These are phyloP conservation scores for Harmothoe impar DNA, from an alignment of 2,888 invertebrate genomes.

Conservation along the genomic window DNA sequence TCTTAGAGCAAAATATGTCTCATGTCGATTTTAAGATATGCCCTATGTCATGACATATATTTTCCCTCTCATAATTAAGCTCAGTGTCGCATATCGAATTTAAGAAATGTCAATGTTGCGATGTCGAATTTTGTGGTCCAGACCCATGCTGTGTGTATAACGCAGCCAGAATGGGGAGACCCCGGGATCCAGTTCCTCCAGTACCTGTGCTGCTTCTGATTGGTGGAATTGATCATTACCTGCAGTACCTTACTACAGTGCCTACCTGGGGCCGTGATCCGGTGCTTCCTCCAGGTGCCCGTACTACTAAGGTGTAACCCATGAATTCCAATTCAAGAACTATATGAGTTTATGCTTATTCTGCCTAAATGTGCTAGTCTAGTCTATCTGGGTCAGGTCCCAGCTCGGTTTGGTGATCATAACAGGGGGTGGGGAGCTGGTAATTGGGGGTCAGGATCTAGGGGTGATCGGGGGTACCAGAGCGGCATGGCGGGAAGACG, in stretches of 20 bases:
- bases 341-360: not conserved
- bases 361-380: not conserved
- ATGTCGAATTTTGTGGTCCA: too few species aligned
- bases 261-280: not conserved
- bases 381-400: not conserved
- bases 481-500: conserved; percentile 4
- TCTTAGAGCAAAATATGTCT: too few species aligned
- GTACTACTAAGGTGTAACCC: not conserved
- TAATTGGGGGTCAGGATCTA: not conserved
- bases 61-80: too few species aligned
- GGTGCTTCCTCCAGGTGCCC: not conserved
- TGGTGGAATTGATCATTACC: not conserved
- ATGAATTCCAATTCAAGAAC: not conserved
- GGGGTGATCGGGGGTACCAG: not conserved
- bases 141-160: too few species aligned
- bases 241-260: not conserved
- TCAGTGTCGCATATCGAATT: too few species aligned
- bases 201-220: not conserved
- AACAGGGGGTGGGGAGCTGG: not conserved
- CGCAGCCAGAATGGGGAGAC: not conserved
- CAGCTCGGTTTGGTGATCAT: not conserved
- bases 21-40: too few species aligned
- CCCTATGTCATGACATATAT: too few species aligned
- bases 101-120: too few species aligned
- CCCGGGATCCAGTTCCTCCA: not conserved